These are phyloP conservation scores for Takifugu bimaculatus DNA, from an alignment of 2,113 vertebrate species.

Conservation along the genomic window DNA sequence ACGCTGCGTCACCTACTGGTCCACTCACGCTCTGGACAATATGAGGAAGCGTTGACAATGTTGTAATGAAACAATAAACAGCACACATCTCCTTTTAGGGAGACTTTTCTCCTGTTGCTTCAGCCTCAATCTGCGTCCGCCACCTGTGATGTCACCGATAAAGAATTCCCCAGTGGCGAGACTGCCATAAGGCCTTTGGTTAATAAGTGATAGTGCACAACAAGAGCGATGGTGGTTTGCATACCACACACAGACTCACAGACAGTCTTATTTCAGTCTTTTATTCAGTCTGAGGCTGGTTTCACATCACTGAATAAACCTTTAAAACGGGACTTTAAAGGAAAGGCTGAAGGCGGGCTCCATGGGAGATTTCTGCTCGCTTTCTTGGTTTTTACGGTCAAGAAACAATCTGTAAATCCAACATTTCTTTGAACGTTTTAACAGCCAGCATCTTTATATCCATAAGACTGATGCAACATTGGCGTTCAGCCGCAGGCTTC, in stretches of 20 bases:
- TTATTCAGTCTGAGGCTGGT: slow-evolving; percentile 1
- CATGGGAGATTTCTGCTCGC: no score
- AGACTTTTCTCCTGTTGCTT: slow-evolving; percentile 16
- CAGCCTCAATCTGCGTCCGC: slow-evolving; percentile 24
- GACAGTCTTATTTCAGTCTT: slow-evolving; percentile 14
- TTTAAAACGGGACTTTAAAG: no score
- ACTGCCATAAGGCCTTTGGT: slow-evolving; percentile 39
- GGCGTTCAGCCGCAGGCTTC: not conserved
- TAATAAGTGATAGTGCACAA: slow-evolving; percentile 65
- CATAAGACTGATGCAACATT: not conserved
- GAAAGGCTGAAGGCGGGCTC: no score
- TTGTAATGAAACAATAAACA: slow-evolving; percentile 35
- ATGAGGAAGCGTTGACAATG: slow-evolving; percentile 50
- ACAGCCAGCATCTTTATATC: not conserved
- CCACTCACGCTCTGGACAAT: slow-evolving; percentile 50
- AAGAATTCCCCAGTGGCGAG: slow-evolving; percentile 53
- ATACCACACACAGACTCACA: slow-evolving; percentile 8
- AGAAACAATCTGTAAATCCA: not conserved
- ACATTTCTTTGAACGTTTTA: not conserved
- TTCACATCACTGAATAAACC: no score
- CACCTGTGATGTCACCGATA: slow-evolving; percentile 56
- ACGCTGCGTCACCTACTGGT: slow-evolving; percentile 2
- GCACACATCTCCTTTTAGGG: slow-evolving; percentile 54
- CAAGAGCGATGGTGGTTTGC: slow-evolving; percentile 9
- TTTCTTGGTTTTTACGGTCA: no score